A percentile compares a stretch with the other conserved stretches of the same genome.
phyloP scores from a whole-genome alignment of 2,113 vertebrate genomes.

The Hippoglossus stenolepis region DNA sequence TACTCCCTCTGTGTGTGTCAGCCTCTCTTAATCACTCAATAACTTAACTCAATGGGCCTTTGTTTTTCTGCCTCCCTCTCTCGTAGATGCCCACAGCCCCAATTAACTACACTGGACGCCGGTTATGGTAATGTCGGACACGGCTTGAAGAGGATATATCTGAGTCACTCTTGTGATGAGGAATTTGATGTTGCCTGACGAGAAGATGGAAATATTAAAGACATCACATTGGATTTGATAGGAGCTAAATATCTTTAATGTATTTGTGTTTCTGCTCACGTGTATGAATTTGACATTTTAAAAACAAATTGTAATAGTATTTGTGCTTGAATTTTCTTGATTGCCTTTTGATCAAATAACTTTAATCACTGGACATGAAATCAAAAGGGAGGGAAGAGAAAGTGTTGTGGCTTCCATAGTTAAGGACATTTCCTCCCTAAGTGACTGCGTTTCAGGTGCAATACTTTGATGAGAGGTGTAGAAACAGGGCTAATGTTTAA shows the following conservation, averaged over 20 bases:
- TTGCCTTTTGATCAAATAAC: slow-evolving; percentile 2
- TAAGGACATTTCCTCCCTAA: not conserved
- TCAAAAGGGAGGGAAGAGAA: slow-evolving; percentile 10
- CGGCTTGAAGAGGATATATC: slow-evolving; percentile 23
- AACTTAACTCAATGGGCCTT: not conserved
- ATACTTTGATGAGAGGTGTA: slow-evolving; percentile 7
- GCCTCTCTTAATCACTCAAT: not conserved
- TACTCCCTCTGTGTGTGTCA: not conserved
- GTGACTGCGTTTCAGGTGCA: slow-evolving; percentile 1
- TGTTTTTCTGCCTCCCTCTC: slow-evolving; percentile 33
- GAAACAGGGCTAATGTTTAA: not conserved
- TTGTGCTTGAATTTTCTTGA: slow-evolving; percentile 17
- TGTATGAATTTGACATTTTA: slow-evolving; percentile 30
- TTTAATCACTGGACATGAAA: slow-evolving; percentile 7
- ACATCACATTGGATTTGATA: slow-evolving; percentile 14
- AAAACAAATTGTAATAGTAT: not conserved
- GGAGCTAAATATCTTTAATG: slow-evolving; percentile 26
- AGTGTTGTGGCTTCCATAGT: not conserved
- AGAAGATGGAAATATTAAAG: slow-evolving; percentile 18
- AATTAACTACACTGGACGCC: slow-evolving; percentile 96
- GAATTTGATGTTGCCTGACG: slow-evolving; percentile 25
- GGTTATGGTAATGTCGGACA: slow-evolving; percentile 89
- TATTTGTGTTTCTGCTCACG: slow-evolving; percentile 43
- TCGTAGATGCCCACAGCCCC: slow-evolving; percentile 95
- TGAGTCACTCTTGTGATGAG: slow-evolving; percentile 4